Base-by-base conservation (phyloP, 2,888 invertebrate genomes). In the Adelphocoris suturalis region DNA sequence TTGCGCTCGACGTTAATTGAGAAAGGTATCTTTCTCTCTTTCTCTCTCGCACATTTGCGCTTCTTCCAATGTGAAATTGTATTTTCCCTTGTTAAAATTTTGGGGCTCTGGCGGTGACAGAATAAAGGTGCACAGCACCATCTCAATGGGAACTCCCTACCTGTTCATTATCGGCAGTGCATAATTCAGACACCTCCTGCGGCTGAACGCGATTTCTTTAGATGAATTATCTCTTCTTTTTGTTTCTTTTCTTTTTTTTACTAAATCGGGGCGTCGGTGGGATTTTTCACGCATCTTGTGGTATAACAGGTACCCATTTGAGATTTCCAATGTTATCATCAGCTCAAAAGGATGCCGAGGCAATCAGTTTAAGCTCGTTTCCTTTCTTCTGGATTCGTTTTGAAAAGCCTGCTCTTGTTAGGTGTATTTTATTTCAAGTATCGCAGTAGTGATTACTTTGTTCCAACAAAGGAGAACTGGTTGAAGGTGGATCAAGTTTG, bases 1-100 rank as follows among this genome's bases (percentile, higher is more conserved):
- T 85, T 85, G 52, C 85, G 85, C 85, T 85, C 27, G 55, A 28
- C 37, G 61, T 85, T 85, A 85, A 85, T 85, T 85, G 85, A 37
- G 57, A 61, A 19, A 9, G 28, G 13, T 16, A 12, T 19, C n/a
- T 19, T 19, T 11, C n/a, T 19, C 78, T 78, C 46, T 78, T 7
- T 68, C 68, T 11, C 68, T 68, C 78, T 28, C 78, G 37, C 78
- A 13, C 78, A 46, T 16, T 46, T 12, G 2, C 37, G 27, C 68
- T 0, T 68, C 68, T 23, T 27, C 57, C 57, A n/a, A 27, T 68
- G 52, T 82, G 48, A 55, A 48, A 82, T 46, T 82, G 27, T 82
- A 5, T 82, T 82, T 48, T 82, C 80, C 37, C 47, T 82, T 52
- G 82, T 52, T 82, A 27, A 52, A 82, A 82, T 82, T 52, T 82